Evolutionary conservation across 2,888 invertebrate genomes (phyloP), one percentile per base, ranked within the genome.

Genomic region (Apodemia zela): DNA sequence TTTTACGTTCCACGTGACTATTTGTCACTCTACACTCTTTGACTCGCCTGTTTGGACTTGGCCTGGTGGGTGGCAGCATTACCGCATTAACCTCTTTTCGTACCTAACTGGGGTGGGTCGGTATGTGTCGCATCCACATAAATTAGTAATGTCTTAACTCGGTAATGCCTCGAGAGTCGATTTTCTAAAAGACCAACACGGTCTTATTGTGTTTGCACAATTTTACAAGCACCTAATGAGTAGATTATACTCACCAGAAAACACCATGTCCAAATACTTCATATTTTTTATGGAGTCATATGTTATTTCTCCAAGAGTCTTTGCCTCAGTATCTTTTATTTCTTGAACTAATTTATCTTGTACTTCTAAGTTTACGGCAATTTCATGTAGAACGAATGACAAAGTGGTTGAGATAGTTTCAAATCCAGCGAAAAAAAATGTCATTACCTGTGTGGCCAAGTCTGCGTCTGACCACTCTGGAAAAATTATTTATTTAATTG

Each of bases 201-300:
- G 6, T 42, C 13, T 11, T 42, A 11, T 42, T 10, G 3, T 15
- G 6, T 42, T 42, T 42, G 15, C 3, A 2, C 42, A 42, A 11
- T 42, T 42, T 13, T 10, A 13, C 5, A 13, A n/a, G 1, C 15
- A 5, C 3, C 13, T 45, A n/a, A 45, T n/a, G 8, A 45, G 8
- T 45, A 2, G 4, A 13, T n/a, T 15, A 13, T 45, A 45, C 47
- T 17, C 15, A 93, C 93, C 93, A 71, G 93, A 93, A 0, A 94
- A 75, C 0, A 94, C 93, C 93, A 93, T 93, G 64, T 94, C 94
- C 84, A 94, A 74, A 66, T 94, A 94, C 21, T 86, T 85, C 93
- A 94, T 90, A 38, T 82, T 85, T 64, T 90, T 83, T 0, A 94
- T 77, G 0, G 83, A 81, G 42, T 92, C 93, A 68, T 93, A 94